Percentiles rank a stretch among this genome's conserved stretches.
These are phyloP conservation scores for Agrochola macilenta DNA, from an alignment of 2,888 invertebrate genomes.

Conservation along the genomic window DNA sequence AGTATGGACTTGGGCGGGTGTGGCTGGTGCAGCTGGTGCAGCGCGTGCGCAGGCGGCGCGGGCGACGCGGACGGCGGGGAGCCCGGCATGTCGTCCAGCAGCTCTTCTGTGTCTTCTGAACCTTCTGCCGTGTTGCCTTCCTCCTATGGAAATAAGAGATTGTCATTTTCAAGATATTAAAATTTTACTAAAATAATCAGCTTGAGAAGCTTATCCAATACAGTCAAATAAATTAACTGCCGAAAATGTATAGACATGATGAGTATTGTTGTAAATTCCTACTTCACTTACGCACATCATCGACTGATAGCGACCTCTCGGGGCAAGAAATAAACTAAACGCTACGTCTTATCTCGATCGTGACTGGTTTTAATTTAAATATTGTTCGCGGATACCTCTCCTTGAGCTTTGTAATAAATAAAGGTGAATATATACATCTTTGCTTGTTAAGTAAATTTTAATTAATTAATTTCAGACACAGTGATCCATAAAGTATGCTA, in stretches of 20 bases:
- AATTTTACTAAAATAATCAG: not conserved
- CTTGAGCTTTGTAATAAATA: too few relatives aligned
- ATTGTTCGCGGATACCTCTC: too few relatives aligned
- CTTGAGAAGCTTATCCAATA: not conserved
- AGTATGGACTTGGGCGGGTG: slow-evolving; percentile 88
- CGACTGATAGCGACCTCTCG: not conserved
- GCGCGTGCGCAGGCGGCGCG: slow-evolving; percentile 69
- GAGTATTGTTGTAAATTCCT: not conserved
- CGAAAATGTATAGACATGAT: not conserved
- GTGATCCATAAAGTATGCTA: too few relatives aligned
- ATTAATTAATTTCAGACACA: too few relatives aligned
- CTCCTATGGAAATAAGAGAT: slow-evolving; percentile 61
- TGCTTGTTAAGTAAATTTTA: not conserved
- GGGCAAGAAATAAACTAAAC: not conserved
- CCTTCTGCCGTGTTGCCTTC: slow-evolving; percentile 73
- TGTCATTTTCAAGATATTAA: not conserved
- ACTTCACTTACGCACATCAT: not conserved
- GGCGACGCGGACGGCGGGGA: slow-evolving; percentile 51
- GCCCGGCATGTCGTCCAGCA: slow-evolving; percentile 58
- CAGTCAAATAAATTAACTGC: not conserved
- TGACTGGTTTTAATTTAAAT: too few relatives aligned
- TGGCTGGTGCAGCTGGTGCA: slow-evolving; percentile 42
- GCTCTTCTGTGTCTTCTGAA: slow-evolving; percentile 71
- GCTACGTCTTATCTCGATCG: not conserved
- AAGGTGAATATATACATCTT: not conserved